phyloP scores from a whole-genome alignment of 2,888 invertebrate species.

The Scaptodrosophila latifasciaeformis region DNA sequence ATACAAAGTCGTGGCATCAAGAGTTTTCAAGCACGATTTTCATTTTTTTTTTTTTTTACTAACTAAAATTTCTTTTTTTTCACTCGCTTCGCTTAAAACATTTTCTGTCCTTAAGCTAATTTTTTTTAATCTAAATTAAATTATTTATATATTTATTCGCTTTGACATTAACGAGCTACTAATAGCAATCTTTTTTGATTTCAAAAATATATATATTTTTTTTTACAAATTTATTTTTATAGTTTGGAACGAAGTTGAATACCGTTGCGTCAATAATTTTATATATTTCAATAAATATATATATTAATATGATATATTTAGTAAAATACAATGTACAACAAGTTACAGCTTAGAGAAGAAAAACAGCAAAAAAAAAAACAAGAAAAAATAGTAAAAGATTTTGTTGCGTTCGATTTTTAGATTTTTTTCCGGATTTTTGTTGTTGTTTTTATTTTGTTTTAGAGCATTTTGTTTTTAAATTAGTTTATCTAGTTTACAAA shows the following conservation, averaged over 20 bases:
- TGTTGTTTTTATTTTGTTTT: constrained; percentile 21
- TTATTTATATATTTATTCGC: constrained; percentile 31
- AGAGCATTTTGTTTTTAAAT: constrained; percentile 4
- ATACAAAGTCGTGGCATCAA: constrained; percentile 52
- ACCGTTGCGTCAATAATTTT: not conserved
- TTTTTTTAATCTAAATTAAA: constrained; percentile 33
- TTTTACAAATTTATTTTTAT: constrained; percentile 23
- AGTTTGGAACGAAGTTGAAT: constrained; percentile 3
- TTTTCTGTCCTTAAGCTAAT: constrained; percentile 15
- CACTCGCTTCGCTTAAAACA: not conserved
- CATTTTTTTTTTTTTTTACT: constrained; percentile 33
- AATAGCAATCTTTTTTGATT: constrained; percentile 54
- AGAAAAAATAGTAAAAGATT: too few species aligned
- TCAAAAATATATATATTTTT: constrained; percentile 58
- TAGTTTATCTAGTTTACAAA: constrained; percentile 34
- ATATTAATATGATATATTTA: not conserved
- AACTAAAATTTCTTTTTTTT: constrained; percentile 15
- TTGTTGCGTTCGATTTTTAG: not conserved
- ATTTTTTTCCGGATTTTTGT: not conserved
- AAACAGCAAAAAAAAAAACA: too few species aligned
- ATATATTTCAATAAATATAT: not conserved
- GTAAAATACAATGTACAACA: constrained; percentile 1
- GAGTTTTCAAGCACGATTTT: constrained; percentile 53
- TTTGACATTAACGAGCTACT: constrained; percentile 30
- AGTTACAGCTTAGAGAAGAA: not conserved